Evolutionary conservation across 2,888 invertebrate genomes (phyloP).

Genomic region (Drosophila antonietae): DNA sequence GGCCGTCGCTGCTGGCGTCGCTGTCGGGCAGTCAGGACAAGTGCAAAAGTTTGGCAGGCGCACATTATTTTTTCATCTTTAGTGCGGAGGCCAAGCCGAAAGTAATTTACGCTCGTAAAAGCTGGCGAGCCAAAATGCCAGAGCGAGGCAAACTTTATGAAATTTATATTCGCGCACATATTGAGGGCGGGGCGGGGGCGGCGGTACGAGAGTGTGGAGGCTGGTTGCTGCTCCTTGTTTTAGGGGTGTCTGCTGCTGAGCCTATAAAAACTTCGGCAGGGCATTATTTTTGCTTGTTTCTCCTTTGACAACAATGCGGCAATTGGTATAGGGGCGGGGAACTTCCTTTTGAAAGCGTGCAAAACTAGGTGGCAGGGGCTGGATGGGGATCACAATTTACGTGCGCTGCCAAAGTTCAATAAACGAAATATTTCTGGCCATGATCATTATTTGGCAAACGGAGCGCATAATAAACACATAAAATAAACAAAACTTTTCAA

Average conservation of each 20-base stretch:
- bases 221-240: constrained; percentile 2
- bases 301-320: constrained; percentile 77
- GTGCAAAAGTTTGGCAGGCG: constrained; percentile 78
- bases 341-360: constrained; percentile 1
- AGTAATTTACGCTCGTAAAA: constrained; percentile 83
- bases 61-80: constrained; percentile 82
- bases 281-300: constrained; percentile 80
- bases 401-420: constrained; percentile 82
- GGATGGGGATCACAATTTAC: constrained; percentile 61
- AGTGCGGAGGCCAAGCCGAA: constrained; percentile 80
- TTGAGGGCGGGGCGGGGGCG: constrained; percentile 14
- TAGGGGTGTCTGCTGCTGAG: constrained; percentile 70
- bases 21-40: constrained; percentile 57
- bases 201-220: too few species aligned
- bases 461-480: constrained; percentile 83
- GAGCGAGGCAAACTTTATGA: constrained; percentile 74
- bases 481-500: constrained; percentile 81
- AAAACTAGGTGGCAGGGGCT: neutral
- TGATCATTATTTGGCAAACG: constrained; percentile 83
- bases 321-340: constrained; percentile 41
- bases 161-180: constrained; percentile 74
- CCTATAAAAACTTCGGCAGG: constrained; percentile 80
- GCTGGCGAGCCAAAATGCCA: constrained; percentile 67
- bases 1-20: constrained; percentile 5
- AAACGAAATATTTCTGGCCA: constrained; percentile 82